Evolutionary conservation across 2,888 invertebrate species (phyloP).

Genomic region (Cosmopolites sordidus): DNA sequence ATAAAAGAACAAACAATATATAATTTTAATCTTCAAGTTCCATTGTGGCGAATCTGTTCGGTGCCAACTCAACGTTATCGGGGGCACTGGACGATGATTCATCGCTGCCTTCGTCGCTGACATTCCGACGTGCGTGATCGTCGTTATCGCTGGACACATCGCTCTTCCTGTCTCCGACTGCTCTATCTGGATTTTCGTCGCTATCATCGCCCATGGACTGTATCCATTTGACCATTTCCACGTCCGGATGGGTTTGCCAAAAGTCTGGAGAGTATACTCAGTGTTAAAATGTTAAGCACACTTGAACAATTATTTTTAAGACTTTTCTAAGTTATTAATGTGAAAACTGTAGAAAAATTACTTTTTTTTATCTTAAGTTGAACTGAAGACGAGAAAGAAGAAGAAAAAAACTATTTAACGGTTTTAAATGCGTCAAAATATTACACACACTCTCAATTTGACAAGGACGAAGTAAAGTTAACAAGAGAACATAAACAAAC

Average conservation of each 20-base stretch:
- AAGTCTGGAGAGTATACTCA: slow-evolving; percentile 52
- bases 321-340: no score
- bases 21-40: slow-evolving; percentile 17
- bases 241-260: slow-evolving; percentile 59
- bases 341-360: no score
- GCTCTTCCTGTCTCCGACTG: background rate
- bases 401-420: no score
- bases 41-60: slow-evolving; percentile 35
- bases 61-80: slow-evolving; percentile 10
- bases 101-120: slow-evolving; percentile 26
- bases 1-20: background rate
- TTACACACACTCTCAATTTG: no score
- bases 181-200: background rate
- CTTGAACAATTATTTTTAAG: no score
- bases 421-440: no score
- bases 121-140: background rate
- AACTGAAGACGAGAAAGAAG: no score
- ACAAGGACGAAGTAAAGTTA: no score
- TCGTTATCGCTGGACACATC: slow-evolving; percentile 8
- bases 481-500: no score
- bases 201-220: slow-evolving; percentile 51
- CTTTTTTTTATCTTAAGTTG: no score
- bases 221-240: slow-evolving; percentile 63
- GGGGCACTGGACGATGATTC: background rate
- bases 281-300: no score